Evolutionary conservation across 2,888 invertebrate genomes (phyloP), one percentile per base, ranked within the genome.

Genomic region (Mycalesis mineus): DNA sequence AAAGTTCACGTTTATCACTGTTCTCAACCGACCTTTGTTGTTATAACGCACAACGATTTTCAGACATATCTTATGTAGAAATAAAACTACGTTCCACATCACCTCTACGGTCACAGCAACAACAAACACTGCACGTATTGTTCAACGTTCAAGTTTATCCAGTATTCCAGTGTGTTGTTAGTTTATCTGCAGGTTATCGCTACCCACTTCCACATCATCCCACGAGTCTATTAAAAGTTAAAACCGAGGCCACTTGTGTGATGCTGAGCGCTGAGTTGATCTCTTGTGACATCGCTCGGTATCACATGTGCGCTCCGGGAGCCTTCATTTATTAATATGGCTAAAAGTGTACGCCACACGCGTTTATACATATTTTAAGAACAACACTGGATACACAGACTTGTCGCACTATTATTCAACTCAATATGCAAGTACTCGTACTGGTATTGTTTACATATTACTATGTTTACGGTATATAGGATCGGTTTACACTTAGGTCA

Each of bases 141-240:
- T 60, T 55, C 36, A 36, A 57, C 51, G 53, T 17, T 48, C 55
- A 52, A 52, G 57, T 50, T 50, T 61, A 52, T 55, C 55, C 60
- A 62, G 51, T 51, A n/a, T 56, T 48, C 17, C 39, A 41, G 36
- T 60, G 65, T 63, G 64, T 31, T 47, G 31, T 33, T 5, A 66
- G 69, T 72, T 75, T 78, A 82, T 79, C 77, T 63, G 65, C 63
- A 74, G 85, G 82, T 85, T 86, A 85, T 85, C 83, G 54, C 50
- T 47, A 56, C 37, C 58, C 48, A 55, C 61, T 62, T 68, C 58
- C 42, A 55, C 61, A 61, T 68, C 63, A 56, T 60, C 61, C 51
- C 51, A 63, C 66, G 61, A 63, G 60, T 57, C 63, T 68, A 66
- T 72, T 44, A 70, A n/a, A n/a, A n/a, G n/a, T n/a, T n/a, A n/a